Percentiles rank a stretch among this genome's conserved stretches.
These are phyloP conservation scores for Alosa sapidissima DNA, from an alignment of 2,797 vertebrate genomes.

Conservation along the genomic window DNA sequence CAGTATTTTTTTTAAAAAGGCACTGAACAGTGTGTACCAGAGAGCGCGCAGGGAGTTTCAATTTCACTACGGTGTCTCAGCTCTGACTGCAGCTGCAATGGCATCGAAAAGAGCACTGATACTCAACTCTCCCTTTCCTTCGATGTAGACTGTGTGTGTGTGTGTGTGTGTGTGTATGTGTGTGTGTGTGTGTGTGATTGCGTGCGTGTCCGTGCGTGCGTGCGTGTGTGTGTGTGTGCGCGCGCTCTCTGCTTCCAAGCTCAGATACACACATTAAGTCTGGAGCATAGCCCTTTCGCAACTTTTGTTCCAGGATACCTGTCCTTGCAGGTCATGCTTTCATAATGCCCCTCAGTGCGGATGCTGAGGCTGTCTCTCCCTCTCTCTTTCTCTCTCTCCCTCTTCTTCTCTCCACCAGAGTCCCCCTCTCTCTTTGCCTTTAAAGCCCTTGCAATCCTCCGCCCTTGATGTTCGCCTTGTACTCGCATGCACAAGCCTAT, in stretches of 20 bases:
- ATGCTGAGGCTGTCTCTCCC: neutral
- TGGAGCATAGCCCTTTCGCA: neutral
- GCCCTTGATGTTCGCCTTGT: conserved; percentile 78
- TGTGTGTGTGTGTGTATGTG: conserved; percentile 2
- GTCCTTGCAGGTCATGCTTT: conserved; percentile 60
- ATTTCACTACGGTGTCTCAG: neutral
- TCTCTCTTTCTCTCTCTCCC: conserved; percentile 45
- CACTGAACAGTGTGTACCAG: neutral
- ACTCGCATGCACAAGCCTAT: conserved; percentile 77
- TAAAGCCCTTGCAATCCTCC: conserved; percentile 67
- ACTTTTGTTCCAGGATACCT: conserved; percentile 68
- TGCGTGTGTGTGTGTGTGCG: too few relatives aligned
- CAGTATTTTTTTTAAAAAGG: conserved; percentile 15
- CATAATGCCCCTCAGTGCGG: neutral
- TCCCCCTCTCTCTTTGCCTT: conserved; percentile 58
- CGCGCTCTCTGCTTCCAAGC: neutral
- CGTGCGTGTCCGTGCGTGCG: neutral
- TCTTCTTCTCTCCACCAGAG: conserved; percentile 35
- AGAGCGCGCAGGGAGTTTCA: neutral
- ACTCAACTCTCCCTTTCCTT: neutral
- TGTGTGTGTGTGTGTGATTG: neutral
- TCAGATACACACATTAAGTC: neutral
- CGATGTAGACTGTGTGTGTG: neutral
- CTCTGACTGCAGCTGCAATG: neutral
- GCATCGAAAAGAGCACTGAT: neutral